These are phyloP conservation scores for Himantopus leucocephalus DNA, from an alignment of 2,113 vertebrate species.

Conservation along the genomic window DNA sequence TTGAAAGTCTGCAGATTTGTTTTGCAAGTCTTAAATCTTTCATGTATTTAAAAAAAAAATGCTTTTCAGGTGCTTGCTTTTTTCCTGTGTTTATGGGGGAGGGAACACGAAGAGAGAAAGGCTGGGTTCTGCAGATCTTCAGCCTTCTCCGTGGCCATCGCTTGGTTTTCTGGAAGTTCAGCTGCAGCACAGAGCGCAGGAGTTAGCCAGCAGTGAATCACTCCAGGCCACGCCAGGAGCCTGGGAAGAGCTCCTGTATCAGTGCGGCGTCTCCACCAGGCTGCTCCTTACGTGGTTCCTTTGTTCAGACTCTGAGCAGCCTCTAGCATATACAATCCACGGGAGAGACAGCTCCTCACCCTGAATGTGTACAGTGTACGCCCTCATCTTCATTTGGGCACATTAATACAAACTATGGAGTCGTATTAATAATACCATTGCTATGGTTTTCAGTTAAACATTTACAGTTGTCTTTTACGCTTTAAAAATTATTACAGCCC, in stretches of 20 bases:
- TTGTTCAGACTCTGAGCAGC: not conserved
- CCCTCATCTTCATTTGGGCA: not conserved
- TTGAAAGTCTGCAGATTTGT: not conserved
- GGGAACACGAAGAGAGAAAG: not conserved
- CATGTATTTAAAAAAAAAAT: not conserved
- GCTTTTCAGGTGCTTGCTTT: not conserved
- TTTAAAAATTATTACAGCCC: not conserved
- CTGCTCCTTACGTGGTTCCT: not conserved
- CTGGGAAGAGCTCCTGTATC: not conserved
- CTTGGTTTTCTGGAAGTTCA: not conserved
- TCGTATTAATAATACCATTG: not conserved
- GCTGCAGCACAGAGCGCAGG: not conserved
- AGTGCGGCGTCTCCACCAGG: not conserved
- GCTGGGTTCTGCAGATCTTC: not conserved
- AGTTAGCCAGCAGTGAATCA: not conserved
- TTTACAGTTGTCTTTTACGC: not conserved
- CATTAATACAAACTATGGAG: not conserved
- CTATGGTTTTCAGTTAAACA: not conserved
- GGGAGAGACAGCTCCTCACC: not conserved
- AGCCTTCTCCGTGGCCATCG: not conserved
- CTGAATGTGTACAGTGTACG: rapidly evolving
- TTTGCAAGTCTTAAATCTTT: not conserved
- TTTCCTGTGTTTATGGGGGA: not conserved
- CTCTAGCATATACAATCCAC: not conserved
- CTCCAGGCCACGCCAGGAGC: rapidly evolving